Percentiles rank a stretch among this genome's conserved stretches.
These are phyloP conservation scores for Solenopsis fugax DNA, from an alignment of 1,140 invertebrate genomes.

Conservation along the genomic window DNA sequence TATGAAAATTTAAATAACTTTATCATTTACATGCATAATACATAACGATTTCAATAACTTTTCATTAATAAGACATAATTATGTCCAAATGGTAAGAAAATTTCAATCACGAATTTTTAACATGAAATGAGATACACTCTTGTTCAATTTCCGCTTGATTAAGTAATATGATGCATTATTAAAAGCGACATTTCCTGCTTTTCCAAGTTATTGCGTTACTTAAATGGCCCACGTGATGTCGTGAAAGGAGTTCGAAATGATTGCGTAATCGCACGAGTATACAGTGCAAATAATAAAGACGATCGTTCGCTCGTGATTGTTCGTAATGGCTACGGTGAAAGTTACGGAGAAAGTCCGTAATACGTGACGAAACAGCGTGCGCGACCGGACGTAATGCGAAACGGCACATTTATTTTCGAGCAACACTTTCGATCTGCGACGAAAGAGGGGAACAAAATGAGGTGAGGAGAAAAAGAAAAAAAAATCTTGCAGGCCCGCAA, in stretches of 20 bases:
- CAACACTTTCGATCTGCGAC: constrained; percentile 41
- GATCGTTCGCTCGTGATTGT: constrained; percentile 72
- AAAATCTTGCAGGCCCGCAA: constrained; percentile 7
- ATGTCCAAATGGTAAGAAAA: not conserved
- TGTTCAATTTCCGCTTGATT: not conserved
- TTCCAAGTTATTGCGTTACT: not conserved
- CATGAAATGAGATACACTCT: no score
- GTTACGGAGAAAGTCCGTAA: constrained; percentile 74
- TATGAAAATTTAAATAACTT: not conserved
- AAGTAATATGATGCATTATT: not conserved
- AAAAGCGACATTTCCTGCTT: not conserved
- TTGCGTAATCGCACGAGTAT: constrained; percentile 64
- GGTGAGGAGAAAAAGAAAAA: not conserved
- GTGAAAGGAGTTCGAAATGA: constrained; percentile 55
- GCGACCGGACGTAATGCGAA: constrained; percentile 57
- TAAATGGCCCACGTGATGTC: constrained; percentile 17
- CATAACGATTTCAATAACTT: not conserved
- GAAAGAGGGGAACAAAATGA: constrained; percentile 13
- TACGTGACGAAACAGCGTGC: constrained; percentile 36
- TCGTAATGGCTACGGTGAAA: constrained; percentile 72
- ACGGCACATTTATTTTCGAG: constrained; percentile 58
- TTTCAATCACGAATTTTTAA: not conserved
- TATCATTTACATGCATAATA: not conserved
- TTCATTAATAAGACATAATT: not conserved
- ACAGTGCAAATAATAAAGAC: constrained; percentile 77